Evolutionary conservation across 2,797 vertebrate genomes (phyloP), one percentile per base, ranked within the genome.

Genomic region (Bufotes viridis): DNA sequence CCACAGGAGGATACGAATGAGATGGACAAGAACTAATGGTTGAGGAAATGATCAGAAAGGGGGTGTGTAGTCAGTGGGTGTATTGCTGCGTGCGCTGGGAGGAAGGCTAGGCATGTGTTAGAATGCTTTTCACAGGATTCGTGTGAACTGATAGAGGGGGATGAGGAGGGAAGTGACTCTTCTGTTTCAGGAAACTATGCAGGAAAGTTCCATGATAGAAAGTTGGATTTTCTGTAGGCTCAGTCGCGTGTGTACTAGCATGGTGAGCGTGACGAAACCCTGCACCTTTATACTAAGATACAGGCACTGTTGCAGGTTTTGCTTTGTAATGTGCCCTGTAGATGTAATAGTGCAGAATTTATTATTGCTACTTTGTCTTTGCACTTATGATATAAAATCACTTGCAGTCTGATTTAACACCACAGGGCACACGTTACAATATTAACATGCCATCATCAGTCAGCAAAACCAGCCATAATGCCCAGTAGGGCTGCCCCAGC

Each of bases 31-130:
- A 67, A 78, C 53, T 87, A 72, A 34, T 67, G 80, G 65, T 79
- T 69, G 60, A 60, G 70, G 57, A 85, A 82, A 74, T 86, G 88
- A 76, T 82, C 55, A 87, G 86, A 83, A 78, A 87, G 79, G 86
- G 74, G 70, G 87, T 79, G 84, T 86, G 79, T 70, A 61, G 65
- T 82, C 58, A 78, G 88, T 78, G 82, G 72, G 84, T 82, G 84
- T 86, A 85, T 82, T 57, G 84, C 84, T 82, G 78, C 63, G 76
- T 82, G 61, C 69, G 88, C 79, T 78, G 79, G 72, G 60, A 85
- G 72, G 61, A 85, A 89, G 72, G 84, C 84, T 57, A 65, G 83
- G 87, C 75, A 83, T 83, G 87, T 78, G 81, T 55, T 87, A 87
- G 69, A 81, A 69, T 72, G 20, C 29, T 61, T 65, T 67, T 85